Evolutionary conservation across 2,113 vertebrate species (phyloP).

Genomic region (Sander lucioperca): DNA sequence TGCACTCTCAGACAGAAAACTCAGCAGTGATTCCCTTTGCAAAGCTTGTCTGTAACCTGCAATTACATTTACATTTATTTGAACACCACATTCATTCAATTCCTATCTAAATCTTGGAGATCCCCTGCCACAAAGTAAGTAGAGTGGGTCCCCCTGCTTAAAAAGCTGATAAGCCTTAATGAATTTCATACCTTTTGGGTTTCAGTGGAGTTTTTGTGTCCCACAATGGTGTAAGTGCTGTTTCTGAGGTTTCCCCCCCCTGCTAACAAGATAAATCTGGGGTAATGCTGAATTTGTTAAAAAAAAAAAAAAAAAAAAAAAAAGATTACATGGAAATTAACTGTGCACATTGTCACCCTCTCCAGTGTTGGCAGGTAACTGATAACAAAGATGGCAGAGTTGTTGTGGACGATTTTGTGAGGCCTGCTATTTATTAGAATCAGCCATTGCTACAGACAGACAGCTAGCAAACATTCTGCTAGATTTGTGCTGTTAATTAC

Average conservation of each 20-base stretch:
- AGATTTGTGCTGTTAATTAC: neutral
- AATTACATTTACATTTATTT: neutral
- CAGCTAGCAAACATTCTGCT: neutral
- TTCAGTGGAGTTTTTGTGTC: neutral
- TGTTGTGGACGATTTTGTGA: constrained; percentile 7
- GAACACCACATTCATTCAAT: neutral
- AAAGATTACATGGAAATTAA: neutral
- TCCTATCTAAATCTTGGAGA: neutral
- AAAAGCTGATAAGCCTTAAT: neutral
- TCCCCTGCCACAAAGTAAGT: neutral
- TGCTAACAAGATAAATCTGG: constrained; percentile 6
- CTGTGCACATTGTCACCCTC: neutral
- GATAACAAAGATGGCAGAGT: neutral
- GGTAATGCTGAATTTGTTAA: constrained; percentile 1
- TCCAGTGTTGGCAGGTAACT: neutral
- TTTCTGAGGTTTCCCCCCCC: neutral
- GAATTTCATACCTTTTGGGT: constrained; percentile 16
- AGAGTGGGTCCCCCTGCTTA: neutral
- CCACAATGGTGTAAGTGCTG: neutral
- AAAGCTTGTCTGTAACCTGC: neutral
- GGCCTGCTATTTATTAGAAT: constrained; percentile 4
- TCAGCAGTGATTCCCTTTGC: neutral
- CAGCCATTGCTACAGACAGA: neutral
- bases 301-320: neutral
- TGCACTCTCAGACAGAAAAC: constrained; percentile 28